Conservation (phyloP, 2,797 vertebrate genomes). For the Hippopotamyrus pictus region DNA sequence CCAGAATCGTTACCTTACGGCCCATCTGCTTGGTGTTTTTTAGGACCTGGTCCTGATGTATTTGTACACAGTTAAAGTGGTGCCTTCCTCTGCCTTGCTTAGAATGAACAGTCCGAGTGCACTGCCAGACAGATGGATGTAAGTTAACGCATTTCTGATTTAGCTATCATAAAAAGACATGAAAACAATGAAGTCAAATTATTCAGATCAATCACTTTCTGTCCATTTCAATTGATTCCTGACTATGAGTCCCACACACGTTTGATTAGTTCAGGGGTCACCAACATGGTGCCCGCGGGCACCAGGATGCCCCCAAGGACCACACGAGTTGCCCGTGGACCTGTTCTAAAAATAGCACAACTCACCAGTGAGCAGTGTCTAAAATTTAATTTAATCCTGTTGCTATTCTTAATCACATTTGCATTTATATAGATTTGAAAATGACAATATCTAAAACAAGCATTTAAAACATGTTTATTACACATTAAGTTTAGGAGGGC, state of each 20-base stretch:
- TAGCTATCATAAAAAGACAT: not conserved
- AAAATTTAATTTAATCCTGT: too few relatives aligned
- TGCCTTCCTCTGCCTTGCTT: not conserved
- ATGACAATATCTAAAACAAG: too few relatives aligned
- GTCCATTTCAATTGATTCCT: not conserved
- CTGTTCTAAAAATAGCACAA: too few relatives aligned
- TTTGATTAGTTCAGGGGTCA: too few relatives aligned
- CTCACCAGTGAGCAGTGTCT: too few relatives aligned
- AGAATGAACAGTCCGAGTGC: not conserved
- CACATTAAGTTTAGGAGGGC: too few relatives aligned
- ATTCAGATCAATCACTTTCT: not conserved
- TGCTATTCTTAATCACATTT: too few relatives aligned
- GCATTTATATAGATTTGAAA: too few relatives aligned
- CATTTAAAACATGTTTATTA: too few relatives aligned
- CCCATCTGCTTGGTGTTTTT: not conserved
- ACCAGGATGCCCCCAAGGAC: too few relatives aligned
- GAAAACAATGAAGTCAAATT: not conserved
- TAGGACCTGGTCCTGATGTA: not conserved
- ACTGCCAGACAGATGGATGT: not conserved
- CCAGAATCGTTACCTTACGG: not conserved
- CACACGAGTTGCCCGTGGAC: too few relatives aligned
- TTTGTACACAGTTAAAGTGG: not conserved
- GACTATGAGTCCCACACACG: not conserved
- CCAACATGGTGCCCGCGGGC: too few relatives aligned
- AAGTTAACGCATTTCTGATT: not conserved